Base-by-base conservation (phyloP, 1,140 invertebrate species). In the Macrobrachium nipponense region DNA sequence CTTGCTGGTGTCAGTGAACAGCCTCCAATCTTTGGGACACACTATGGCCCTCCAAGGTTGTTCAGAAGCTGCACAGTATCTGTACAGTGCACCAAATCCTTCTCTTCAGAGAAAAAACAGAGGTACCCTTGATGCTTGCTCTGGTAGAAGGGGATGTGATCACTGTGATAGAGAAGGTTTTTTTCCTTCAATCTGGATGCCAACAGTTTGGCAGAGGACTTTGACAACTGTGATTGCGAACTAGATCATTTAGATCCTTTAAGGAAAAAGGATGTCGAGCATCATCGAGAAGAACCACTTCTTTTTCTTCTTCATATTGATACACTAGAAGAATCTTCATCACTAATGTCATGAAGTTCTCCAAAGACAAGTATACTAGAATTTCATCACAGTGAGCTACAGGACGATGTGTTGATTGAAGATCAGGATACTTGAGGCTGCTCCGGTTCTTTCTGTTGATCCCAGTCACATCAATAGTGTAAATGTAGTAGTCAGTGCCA, bases 361-460 rank as follows among this genome's bases (percentile, higher is more conserved):
- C 72, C 72, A 27, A 75, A 36, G 72, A 75, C 72, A 44, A n/a
- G n/a, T n/a, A 44, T 44, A 80, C 3, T 0, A n/a, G 78, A 60
- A 60, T 44, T 79, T 79, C 77, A 79, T 79, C 77, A 79, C 77
- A 79, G 27, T 79, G 77, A 79, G 77, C 78, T 80, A 80, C 60
- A 80, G 78, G 68, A 80, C 60, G 78, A 75, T 43, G 78, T 64
- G 78, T 58, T 80, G 6, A 80, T 66, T 64, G 61, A 80, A 80
- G 78, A 7, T 75, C 27, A 75, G 72, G 72, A 75, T 75, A 75
- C 43, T 44, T 27, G 72, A 75, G 72, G 72, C 72, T 75, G 72
- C 72, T 75, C 23, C 72, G 72, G 72, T 44, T 75, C 72, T 75
- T 75, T 44, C 72, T 75, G 43, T 75, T n/a, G n/a, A n/a, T n/a